These are phyloP conservation scores for Thereva nobilitata DNA, from an alignment of 2,888 invertebrate species.

Conservation along the genomic window DNA sequence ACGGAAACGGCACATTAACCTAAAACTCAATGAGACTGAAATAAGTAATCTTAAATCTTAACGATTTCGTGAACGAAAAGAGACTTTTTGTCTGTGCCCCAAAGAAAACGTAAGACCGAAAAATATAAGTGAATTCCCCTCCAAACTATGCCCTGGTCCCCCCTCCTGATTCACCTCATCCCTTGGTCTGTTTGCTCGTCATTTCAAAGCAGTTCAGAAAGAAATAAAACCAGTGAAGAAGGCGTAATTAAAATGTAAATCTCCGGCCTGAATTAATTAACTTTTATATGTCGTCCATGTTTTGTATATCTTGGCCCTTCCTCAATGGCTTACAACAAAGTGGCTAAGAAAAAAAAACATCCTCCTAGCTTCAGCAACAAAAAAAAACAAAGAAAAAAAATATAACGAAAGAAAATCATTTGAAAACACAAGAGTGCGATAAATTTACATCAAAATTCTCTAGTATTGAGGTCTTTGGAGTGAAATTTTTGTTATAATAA, in stretches of 20 bases:
- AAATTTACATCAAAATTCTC: too few species aligned
- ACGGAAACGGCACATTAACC: constrained; percentile 36
- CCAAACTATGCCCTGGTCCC: too few species aligned
- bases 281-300: constrained; percentile 32
- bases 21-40: constrained; percentile 37
- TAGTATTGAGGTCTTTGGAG: too few species aligned
- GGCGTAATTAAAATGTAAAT: constrained; percentile 42
- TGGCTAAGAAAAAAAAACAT: too few species aligned
- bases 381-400: too few species aligned
- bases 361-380: too few species aligned
- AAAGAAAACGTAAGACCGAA: too few species aligned
- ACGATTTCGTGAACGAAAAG: constrained; percentile 32
- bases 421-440: too few species aligned
- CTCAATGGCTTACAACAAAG: neutral
- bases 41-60: constrained; percentile 37
- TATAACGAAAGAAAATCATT: too few species aligned
- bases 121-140: too few species aligned
- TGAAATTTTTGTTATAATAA: too few species aligned
- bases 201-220: constrained; percentile 14
- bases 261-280: constrained; percentile 39
- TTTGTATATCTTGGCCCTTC: neutral
- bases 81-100: constrained; percentile 10
- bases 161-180: neutral
- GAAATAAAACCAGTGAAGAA: constrained; percentile 29
- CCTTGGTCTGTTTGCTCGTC: neutral